Conservation (phyloP, 2,113 vertebrate genomes). For the Eleginops maclovinus region DNA sequence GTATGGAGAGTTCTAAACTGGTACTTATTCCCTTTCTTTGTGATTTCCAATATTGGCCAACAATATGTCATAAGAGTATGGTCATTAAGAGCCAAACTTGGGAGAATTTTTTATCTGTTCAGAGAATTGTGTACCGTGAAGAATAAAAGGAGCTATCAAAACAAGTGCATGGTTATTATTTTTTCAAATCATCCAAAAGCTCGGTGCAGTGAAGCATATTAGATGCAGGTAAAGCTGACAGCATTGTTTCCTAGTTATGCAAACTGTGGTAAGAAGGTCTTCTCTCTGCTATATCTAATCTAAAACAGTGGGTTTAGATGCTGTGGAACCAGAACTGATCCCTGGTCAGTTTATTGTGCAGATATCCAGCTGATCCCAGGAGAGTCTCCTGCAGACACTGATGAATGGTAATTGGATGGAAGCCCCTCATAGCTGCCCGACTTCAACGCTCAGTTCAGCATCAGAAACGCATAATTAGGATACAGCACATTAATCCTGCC, state of each 20-base stretch:
- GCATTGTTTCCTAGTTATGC: neutral
- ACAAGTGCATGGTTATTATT: neutral
- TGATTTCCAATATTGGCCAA: neutral
- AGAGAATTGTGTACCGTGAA: neutral
- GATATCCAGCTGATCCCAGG: conserved; percentile 54
- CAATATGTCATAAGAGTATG: neutral
- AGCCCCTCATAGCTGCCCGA: conserved; percentile 51
- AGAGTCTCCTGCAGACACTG: conserved; percentile 71
- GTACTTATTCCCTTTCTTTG: neutral
- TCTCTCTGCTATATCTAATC: conserved; percentile 8
- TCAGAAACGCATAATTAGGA: conserved; percentile 72
- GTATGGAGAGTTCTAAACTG: conserved; percentile 11
- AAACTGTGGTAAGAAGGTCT: conserved; percentile 3
- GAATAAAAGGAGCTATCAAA: neutral
- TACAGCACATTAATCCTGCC: conserved; percentile 67
- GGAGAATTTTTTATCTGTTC: neutral
- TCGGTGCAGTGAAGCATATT: neutral
- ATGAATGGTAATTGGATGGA: conserved; percentile 80
- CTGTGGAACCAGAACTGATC: conserved; percentile 53
- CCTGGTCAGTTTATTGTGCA: conserved; percentile 55
- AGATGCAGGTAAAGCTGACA: conserved; percentile 11
- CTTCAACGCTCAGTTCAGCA: conserved; percentile 52
- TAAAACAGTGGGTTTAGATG: conserved; percentile 47
- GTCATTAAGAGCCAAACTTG: neutral
- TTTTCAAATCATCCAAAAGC: neutral